Evolutionary conservation across 2,113 vertebrate genomes (phyloP).

Genomic region (Excalfactoria chinensis): DNA sequence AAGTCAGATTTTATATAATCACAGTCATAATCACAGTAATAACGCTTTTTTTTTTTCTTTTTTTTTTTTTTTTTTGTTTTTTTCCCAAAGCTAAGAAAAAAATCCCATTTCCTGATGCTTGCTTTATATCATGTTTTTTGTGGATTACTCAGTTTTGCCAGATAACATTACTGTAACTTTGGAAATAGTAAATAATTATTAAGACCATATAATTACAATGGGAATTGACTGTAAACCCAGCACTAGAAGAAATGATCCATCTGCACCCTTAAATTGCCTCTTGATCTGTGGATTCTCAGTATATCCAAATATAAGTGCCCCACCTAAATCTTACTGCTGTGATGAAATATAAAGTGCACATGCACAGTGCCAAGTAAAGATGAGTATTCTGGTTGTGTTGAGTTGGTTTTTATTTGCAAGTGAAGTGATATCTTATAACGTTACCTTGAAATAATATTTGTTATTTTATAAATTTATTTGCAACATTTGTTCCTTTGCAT

Average conservation of each 20-base stretch:
- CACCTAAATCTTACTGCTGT: background rate
- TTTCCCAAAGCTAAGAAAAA: background rate
- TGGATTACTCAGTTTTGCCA: background rate
- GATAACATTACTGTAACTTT: background rate
- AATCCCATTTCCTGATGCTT: background rate
- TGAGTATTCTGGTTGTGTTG: background rate
- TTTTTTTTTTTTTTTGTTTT: background rate
- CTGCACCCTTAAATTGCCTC: background rate
- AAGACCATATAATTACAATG: background rate
- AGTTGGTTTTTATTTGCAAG: background rate
- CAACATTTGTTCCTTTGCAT: background rate
- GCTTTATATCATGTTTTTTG: background rate
- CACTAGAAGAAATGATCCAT: background rate
- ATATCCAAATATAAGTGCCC: background rate
- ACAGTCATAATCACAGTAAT: too few relatives aligned
- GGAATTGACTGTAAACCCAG: background rate
- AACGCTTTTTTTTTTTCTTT: background rate
- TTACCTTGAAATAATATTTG: background rate
- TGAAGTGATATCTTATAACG: background rate
- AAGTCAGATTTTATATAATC: background rate
- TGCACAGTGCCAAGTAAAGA: background rate
- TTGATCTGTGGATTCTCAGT: background rate
- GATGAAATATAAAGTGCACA: background rate
- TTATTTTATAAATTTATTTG: background rate
- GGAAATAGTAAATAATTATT: background rate